Base-by-base conservation (phyloP, 1,140 invertebrate species). In the Pygmarrhopalites habei region DNA sequence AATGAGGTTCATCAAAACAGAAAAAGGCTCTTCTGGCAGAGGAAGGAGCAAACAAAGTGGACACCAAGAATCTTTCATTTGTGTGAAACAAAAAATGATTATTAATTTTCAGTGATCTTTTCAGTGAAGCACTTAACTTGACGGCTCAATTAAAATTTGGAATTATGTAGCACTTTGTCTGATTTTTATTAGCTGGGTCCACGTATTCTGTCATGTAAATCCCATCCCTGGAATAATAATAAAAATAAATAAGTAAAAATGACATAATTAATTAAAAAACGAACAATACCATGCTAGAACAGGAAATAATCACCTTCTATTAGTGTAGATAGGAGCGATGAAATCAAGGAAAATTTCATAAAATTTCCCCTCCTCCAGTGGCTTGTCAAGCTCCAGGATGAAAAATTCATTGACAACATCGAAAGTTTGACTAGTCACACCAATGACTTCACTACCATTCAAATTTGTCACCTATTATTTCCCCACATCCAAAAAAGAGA, bases 1-100 rank as follows among this genome's bases (percentile, higher is more conserved):
- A 74, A 15, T 74, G 74, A 0, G 84, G 83, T 68, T 86, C 84
- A 71, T 86, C 83, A 73, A 82, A 85, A 72, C 81, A 85, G 1
- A 84, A 84, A 67, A 86, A 86, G 0, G 81, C 77, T 51, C 73
- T 73, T 21, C 83, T 72, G 25, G 83, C 82, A 75, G 80, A 79
- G 44, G 80, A 82, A 3, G 81, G 74, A 76, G 80, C 70, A 75
- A 83, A 83, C 70, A 58, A 14, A n/a, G 56, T 58, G 0, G 82
- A 86, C 1, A 86, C 77, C 67, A 85, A 80, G 69, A 77, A 81
- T 66, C 82, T 83, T 55, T 41, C n/a, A n/a, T n/a, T n/a, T 29
- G 43, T 41, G 2, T 15, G 21, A 28, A 49, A 21, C 5, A 15
- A 7, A 52, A 25, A 23, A 62, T 56, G 15, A n/a, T 4, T 10